Evolutionary conservation across 2,888 invertebrate species (phyloP), one percentile per base, ranked within the genome.

Genomic region (Latrodectus hesperus): DNA sequence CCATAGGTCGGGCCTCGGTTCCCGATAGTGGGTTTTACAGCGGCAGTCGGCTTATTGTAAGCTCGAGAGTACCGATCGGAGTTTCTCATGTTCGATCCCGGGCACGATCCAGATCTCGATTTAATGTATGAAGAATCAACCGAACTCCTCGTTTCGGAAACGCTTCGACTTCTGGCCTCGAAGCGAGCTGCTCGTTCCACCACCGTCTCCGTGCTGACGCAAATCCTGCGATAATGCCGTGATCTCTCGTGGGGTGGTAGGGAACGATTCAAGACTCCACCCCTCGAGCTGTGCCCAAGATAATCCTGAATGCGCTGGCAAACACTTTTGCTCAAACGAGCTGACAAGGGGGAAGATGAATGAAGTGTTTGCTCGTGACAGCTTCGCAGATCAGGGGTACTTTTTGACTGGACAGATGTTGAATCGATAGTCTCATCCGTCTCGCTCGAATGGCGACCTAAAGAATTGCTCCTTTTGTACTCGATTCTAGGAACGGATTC

Each of bases 281-380:
- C 67, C 16, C 83, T 71, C 6, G 75, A 70, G 53, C 70, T 84
- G 17, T 73, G 76, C 4, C 84, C 86, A 9, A 89, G 72, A 26
- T 89, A 89, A 51, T 86, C 85, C 26, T 86, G 83, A 22, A 89
- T 89, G 9, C 89, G 70, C 60, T 89, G 81, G 16, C 83, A 86
- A 9, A 89, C 89, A 38, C 86, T 86, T 52, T 86, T 89, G 64
- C 86, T 83, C 9, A 89, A 64, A 10, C 82, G 68, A 5, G 83
- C 86, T 1, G 89, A 86, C 2, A 89, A 49, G 5, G 89, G 89
- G 2, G 68, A 49, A 10, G 79, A 76, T 5, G 88, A 84, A 38
- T 73, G 53, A 10, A 52, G 68, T 26, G 22, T 77, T 26, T 83
- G 82, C 11, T 87, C 87, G 67, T 84, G 84, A 49, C 88, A 88